phyloP scores from a whole-genome alignment of 2,113 vertebrate species.

The Cephalopholis sonnerati region DNA sequence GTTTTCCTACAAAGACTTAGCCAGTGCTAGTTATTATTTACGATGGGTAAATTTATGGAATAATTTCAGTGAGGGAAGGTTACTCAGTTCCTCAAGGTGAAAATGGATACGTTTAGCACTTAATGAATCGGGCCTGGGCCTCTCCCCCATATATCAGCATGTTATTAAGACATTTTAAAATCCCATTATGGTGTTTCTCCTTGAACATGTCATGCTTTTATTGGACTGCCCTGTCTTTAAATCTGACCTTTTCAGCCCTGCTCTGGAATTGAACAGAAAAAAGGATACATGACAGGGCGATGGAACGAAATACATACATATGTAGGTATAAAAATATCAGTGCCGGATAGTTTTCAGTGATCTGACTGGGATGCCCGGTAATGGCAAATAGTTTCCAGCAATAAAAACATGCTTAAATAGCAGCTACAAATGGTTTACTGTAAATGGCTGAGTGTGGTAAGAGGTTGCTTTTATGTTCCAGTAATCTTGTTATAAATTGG shows the following conservation, averaged over 20 bases:
- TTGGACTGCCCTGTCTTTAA: conserved; percentile 88
- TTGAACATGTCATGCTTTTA: conserved; percentile 90
- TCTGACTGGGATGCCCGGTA: conserved; percentile 34
- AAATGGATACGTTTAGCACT: conserved; percentile 88
- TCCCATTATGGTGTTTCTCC: conserved; percentile 90
- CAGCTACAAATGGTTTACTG: conserved; percentile 67
- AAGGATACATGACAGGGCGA: conserved; percentile 63
- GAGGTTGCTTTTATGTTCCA: conserved; percentile 69
- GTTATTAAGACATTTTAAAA: conserved; percentile 91
- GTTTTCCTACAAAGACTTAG: conserved; percentile 79
- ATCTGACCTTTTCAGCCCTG: conserved; percentile 85
- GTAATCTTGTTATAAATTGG: conserved; percentile 71
- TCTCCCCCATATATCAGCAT: conserved; percentile 89
- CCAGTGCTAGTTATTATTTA: conserved; percentile 87
- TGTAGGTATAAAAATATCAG: conserved; percentile 65
- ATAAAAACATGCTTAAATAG: conserved; percentile 63
- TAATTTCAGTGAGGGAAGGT: conserved; percentile 86
- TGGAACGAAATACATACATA: conserved; percentile 61
- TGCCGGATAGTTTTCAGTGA: conserved; percentile 15
- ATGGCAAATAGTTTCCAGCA: conserved; percentile 59
- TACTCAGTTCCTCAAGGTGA: conserved; percentile 88
- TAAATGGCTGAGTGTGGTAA: conserved; percentile 58
- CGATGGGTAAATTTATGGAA: conserved; percentile 88
- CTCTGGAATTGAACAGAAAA: conserved; percentile 71
- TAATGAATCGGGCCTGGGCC: conserved; percentile 86